A percentile compares a stretch with the other conserved stretches of the same genome.
Evolutionary conservation across 2,797 vertebrate species (phyloP).

Genomic region (Gymnopithys bicolor): DNA sequence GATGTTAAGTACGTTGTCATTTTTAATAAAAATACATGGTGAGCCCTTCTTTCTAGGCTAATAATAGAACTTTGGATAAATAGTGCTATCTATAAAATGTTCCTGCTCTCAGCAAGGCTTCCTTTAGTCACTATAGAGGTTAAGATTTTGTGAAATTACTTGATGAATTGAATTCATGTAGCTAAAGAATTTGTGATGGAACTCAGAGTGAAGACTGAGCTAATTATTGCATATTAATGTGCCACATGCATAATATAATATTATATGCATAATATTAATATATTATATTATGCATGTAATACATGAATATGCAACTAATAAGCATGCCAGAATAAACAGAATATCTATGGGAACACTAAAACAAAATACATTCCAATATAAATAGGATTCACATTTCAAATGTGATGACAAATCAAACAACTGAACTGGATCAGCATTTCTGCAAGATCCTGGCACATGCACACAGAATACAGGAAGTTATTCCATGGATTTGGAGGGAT

Average conservation of each 20-base stretch:
- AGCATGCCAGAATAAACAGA: background rate
- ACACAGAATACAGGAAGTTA: background rate
- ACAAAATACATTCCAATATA: background rate
- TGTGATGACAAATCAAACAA: background rate
- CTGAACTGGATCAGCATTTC: background rate
- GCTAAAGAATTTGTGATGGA: conserved; percentile 1
- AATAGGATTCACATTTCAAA: background rate
- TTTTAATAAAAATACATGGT: conserved; percentile 64
- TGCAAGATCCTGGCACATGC: background rate
- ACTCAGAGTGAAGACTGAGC: background rate
- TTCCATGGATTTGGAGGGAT: background rate
- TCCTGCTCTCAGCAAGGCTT: conserved; percentile 41
- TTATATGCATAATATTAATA: background rate
- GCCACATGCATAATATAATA: background rate
- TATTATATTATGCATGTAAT: background rate
- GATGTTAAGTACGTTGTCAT: conserved; percentile 64
- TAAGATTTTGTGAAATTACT: background rate
- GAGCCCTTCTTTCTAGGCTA: conserved; percentile 20
- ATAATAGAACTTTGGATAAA: conserved; percentile 64
- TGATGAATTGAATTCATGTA: conserved; percentile 20
- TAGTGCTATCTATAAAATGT: conserved; percentile 22
- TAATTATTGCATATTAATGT: background rate
- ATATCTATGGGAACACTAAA: background rate
- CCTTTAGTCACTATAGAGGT: background rate
- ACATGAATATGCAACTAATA: background rate